Evolutionary conservation across 92 coral and sea anemone genomes (phyloP).

Genomic region (Actinostola sp.): DNA sequence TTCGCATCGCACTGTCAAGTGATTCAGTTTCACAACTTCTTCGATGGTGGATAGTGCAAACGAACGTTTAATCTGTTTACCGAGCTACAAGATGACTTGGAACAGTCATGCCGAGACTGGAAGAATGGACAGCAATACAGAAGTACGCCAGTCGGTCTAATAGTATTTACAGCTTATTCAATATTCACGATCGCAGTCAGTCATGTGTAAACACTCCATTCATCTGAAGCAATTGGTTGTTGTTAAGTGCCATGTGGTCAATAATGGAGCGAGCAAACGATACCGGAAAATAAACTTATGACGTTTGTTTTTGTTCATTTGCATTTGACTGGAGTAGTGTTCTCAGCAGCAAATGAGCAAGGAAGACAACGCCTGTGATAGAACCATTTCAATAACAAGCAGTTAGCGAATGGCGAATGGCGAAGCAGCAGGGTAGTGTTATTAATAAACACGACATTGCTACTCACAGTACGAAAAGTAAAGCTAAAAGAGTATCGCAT

Average conservation of each 20-base stretch:
- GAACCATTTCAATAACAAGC: neutral
- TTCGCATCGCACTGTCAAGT: constrained; percentile 1
- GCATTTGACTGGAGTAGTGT: constrained; percentile 16
- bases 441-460: constrained; percentile 5
- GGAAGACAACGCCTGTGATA: constrained; percentile 14
- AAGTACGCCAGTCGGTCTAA: constrained; percentile 29
- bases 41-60: neutral
- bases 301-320: constrained; percentile 32
- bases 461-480: constrained; percentile 9
- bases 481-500: neutral
- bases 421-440: constrained; percentile 22
- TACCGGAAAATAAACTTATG: constrained; percentile 30
- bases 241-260: constrained; percentile 29
- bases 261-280: constrained; percentile 15
- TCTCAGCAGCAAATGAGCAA: constrained; percentile 33
- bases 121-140: constrained; percentile 23
- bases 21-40: neutral
- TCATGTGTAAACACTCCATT: constrained; percentile 35
- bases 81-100: constrained; percentile 3
- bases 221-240: constrained; percentile 17
- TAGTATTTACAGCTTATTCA: constrained; percentile 33
- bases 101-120: constrained; percentile 19
- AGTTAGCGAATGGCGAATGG: neutral
- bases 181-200: constrained; percentile 26
- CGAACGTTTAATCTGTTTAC: neutral